Conservation (phyloP, 2,797 vertebrate species). For the Dicrostonyx torquatus region DNA sequence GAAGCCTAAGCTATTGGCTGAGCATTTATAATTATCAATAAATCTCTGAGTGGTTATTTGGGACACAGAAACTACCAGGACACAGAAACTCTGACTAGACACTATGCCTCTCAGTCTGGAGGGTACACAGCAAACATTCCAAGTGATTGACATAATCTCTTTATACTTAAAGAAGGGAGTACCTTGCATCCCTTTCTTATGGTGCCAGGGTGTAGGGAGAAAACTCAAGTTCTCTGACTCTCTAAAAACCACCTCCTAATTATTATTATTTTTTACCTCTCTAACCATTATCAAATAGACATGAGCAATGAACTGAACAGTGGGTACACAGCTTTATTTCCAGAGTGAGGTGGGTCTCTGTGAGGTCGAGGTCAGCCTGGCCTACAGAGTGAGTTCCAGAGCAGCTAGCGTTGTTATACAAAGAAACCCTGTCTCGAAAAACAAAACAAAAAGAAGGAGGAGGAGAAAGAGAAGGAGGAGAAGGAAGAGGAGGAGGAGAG, state of each 20-base stretch:
- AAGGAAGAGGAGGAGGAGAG: too few species aligned
- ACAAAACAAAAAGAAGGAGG: too few species aligned
- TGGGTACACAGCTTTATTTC: too few species aligned
- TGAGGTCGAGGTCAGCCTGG: too few species aligned
- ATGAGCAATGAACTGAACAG: neutral
- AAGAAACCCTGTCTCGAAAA: too few species aligned
- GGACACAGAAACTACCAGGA: neutral
- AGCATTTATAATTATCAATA: neutral
- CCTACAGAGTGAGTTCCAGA: too few species aligned
- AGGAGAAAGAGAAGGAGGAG: too few species aligned
- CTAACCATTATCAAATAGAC: neutral
- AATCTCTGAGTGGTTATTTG: neutral
- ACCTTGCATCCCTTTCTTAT: neutral
- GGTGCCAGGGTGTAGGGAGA: neutral
- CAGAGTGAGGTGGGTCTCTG: too few species aligned
- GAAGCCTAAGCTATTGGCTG: neutral
- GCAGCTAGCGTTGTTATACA: too few species aligned
- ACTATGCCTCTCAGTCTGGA: neutral
- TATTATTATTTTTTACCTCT: neutral
- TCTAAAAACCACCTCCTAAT: conserved; percentile 22
- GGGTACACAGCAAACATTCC: neutral
- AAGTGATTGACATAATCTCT: neutral
- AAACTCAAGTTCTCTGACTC: neutral
- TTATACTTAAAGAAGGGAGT: neutral
- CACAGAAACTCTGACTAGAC: neutral